Evolutionary conservation across 2,113 vertebrate genomes (phyloP).

Genomic region (Pluvianellus socialis): DNA sequence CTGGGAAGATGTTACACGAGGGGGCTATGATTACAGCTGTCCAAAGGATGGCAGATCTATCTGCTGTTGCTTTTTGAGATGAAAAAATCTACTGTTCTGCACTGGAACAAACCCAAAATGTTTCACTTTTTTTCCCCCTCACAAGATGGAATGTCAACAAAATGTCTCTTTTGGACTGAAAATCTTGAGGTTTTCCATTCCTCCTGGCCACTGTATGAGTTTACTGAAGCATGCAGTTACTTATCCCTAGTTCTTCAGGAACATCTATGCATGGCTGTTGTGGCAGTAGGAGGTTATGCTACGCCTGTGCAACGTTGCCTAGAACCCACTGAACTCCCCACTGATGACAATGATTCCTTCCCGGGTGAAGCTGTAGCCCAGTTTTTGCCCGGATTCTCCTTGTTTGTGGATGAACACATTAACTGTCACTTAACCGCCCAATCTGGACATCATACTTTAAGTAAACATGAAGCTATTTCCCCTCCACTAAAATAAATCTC

Average conservation of each 20-base stretch:
- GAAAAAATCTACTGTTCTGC: not conserved
- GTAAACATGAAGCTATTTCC: not conserved
- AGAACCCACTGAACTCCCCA: not conserved
- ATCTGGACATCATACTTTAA: not conserved
- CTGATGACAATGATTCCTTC: not conserved
- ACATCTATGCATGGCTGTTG: rapidly evolving
- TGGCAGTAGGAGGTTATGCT: not conserved
- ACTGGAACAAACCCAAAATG: not conserved
- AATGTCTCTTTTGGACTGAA: not conserved
- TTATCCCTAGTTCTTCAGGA: not conserved
- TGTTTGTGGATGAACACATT: not conserved
- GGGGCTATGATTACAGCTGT: not conserved
- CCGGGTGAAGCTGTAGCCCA: not conserved
- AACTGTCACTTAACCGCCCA: not conserved
- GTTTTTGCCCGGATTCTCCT: not conserved
- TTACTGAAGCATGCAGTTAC: not conserved
- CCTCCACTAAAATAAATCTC: not conserved
- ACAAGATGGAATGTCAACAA: not conserved
- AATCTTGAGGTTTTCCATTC: slow-evolving; percentile 15
- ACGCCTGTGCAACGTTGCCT: rapidly evolving
- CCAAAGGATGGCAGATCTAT: not conserved
- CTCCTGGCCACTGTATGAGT: not conserved
- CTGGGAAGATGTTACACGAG: not conserved
- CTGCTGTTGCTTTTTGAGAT: not conserved
- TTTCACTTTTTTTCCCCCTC: not conserved